These are phyloP conservation scores for Amblyjoppa proteus DNA, from an alignment of 2,888 invertebrate genomes.

Conservation along the genomic window DNA sequence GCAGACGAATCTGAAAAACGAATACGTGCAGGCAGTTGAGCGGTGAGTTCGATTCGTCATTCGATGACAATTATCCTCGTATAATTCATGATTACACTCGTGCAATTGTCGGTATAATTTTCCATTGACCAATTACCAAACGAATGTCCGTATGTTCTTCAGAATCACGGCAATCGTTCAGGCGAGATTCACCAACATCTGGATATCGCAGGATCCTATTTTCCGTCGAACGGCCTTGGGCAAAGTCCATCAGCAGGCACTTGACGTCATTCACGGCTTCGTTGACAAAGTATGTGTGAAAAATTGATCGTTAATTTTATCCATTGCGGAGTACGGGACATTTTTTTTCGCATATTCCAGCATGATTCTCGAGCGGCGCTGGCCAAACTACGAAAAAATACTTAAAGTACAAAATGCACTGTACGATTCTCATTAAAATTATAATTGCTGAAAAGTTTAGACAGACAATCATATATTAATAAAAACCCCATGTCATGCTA, in stretches of 20 bases:
- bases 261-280: conserved; percentile 86
- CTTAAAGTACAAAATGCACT: too few species aligned
- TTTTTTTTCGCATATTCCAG: neutral
- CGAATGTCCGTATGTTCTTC: conserved; percentile 36
- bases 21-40: conserved; percentile 83
- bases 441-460: too few species aligned
- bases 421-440: too few species aligned
- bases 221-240: conserved; percentile 85
- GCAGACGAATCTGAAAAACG: conserved; percentile 81
- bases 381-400: too few species aligned
- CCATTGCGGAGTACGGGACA: neutral
- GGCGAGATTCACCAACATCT: conserved; percentile 85
- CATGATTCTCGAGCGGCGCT: neutral
- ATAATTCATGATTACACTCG: too few species aligned
- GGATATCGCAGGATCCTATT: conserved; percentile 86
- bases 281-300: conserved; percentile 84
- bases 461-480: too few species aligned
- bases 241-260: conserved; percentile 84
- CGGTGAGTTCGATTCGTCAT: conserved; percentile 78
- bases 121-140: neutral
- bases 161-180: conserved; percentile 83
- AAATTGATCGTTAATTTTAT: neutral
- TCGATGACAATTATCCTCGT: neutral
- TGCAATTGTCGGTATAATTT: neutral
- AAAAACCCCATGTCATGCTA: too few species aligned